These are phyloP conservation scores for Sarcophaga peregrina DNA, from an alignment of 1,140 invertebrate species.

Conservation along the genomic window DNA sequence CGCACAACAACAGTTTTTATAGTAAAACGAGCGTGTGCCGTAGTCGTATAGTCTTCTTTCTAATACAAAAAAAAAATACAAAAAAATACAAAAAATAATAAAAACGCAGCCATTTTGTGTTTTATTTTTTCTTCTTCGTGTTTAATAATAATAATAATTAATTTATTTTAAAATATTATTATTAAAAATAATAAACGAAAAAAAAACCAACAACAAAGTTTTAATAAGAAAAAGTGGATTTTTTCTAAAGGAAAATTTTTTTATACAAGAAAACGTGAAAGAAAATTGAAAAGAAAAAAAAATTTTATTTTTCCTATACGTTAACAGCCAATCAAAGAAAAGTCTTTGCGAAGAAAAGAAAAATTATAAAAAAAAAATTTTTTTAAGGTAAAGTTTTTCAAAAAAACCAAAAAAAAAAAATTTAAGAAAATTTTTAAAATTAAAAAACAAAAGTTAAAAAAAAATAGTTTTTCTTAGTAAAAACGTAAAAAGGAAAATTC, in stretches of 20 bases:
- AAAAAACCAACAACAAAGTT: too few species aligned
- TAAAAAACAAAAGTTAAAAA: constrained; percentile 8
- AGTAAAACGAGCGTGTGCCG: constrained; percentile 38
- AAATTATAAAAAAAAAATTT: neutral
- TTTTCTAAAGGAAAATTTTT: too few species aligned
- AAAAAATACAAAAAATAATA: too few species aligned
- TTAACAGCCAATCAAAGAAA: too few species aligned
- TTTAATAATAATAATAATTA: too few species aligned
- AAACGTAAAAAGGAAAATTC: neutral
- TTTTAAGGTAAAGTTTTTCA: neutral
- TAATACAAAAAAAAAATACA: too few species aligned
- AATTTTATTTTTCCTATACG: constrained; percentile 15
- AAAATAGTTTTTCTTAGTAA: neutral
- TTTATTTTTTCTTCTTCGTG: neutral
- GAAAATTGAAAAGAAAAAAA: constrained; percentile 13
- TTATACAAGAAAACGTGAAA: neutral
- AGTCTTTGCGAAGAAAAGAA: neutral
- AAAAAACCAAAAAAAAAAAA: constrained; percentile 3
- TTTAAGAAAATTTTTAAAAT: neutral
- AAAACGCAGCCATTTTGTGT: constrained; percentile 32
- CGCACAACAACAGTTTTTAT: constrained; percentile 36
- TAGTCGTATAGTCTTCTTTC: constrained; percentile 27
- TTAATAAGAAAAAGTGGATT: too few species aligned
- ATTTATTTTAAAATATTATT: too few species aligned
- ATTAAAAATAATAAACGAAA: too few species aligned